Evolutionary conservation across 2,797 vertebrate genomes (phyloP), one percentile per base, ranked within the genome.

Genomic region (Agapornis canus): DNA sequence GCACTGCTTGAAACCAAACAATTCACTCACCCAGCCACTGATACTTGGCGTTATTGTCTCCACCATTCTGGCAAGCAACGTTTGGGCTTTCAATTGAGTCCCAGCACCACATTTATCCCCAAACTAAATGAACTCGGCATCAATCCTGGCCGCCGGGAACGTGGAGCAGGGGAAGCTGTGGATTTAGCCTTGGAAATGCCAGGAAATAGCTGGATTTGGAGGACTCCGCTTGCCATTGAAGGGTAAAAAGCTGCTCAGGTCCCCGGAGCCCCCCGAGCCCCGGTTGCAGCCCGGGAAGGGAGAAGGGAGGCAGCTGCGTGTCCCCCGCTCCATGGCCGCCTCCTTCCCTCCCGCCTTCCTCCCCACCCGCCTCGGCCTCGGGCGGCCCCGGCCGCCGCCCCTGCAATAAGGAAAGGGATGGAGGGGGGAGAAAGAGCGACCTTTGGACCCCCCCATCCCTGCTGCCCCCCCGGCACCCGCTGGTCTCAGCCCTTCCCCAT

Each of bases 291-390:
- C n/a, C n/a, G 8, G 21, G 26, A 10, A 45, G 13, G 29, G 57
- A 35, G 35, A 2, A 0, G 14, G 35, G 66, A 32, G 49, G n/a
- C 3, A 8, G 35, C 15, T 40, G 35, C 5, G 12, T 5, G 26
- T n/a, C 8, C 5, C 25, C 60, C 54, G 35, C 6, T 2, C 10
- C 20, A 5, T 9, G 6, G 29, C 42, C 3, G 5, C 35, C 35
- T 45, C 29, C 31, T 43, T 37, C 47, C 35, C 42, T 43, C 21
- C 19, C 29, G 1, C 59, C 42, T 68, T 56, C 63, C 71, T 77
- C 54, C 52, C 22, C 66, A 17, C 14, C 45, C 40, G n/a, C 37
- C 59, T 56, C 82, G 7, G 2, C 35, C 42, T 10, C 48, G 5
- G 75, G 11, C 15, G 32, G 57, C 21, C 37, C 32, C 17, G 20